Evolutionary conservation across 1,140 invertebrate genomes (phyloP), one percentile per base, ranked within the genome.

Genomic region (Pseudomyrmex gracilis): DNA sequence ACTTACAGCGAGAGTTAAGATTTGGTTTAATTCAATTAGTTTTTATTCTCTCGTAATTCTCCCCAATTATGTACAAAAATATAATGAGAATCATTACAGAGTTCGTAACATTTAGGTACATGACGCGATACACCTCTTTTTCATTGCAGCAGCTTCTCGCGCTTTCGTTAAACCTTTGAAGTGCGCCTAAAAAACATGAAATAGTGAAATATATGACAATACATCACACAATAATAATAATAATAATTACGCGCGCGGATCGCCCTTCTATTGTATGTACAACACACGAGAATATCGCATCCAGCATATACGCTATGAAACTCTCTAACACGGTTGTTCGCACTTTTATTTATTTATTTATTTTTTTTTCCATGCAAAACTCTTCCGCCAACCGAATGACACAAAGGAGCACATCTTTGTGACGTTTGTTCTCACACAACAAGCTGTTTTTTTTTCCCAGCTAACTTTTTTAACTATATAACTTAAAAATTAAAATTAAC

Each of bases 61-160:
- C 87, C 88, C 85, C 90, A 89, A 91, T 91, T 91, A 93, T 93
- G 90, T 93, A 93, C 91, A 93, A 93, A 93, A 93, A 93, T 93
- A 92, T 93, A 92, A 93, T 92, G 90, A 92, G 87, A 91, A 92
- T 92, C 82, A 86, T 92, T 93, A 89, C 89, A 92, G 86, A 89
- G 84, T 90, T 91, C 77, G 71, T 88, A 89, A 91, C 70, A 87
- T 90, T 73, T 92, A 91, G 85, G 87, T 92, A 92, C 86, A 82
- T 78, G 89, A 89, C 70, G 68, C 85, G 77, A 88, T 84, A 78
- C 83, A 76, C 84, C 84, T 34, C 73, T 86, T 53, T 53, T 73
- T 34, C 85, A 57, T 78, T 73, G 83, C 55, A 58, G 58, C 55
- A 70, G 53, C 66, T 24, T 85, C 45, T 63, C 22, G 68, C 51